phyloP scores from a whole-genome alignment of 2,888 invertebrate genomes.

The Nephrotoma guestfalica region DNA sequence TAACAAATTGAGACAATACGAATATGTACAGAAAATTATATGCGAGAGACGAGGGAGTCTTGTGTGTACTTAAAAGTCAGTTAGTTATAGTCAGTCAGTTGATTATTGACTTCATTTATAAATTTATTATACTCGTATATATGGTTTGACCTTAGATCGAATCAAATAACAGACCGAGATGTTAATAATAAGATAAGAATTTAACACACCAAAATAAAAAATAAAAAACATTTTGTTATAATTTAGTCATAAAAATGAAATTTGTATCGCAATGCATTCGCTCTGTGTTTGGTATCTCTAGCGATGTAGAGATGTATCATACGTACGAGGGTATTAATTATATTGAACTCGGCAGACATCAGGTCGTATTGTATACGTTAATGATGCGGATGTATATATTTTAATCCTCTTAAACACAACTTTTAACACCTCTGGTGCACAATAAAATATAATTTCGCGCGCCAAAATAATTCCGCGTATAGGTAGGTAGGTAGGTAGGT shows the following conservation, averaged over 20 bases:
- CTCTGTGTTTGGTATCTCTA: neutral
- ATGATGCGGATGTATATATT: neutral
- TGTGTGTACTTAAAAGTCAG: neutral
- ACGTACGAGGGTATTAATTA: neutral
- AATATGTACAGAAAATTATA: neutral
- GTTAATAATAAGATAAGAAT: neutral
- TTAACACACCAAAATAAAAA: neutral
- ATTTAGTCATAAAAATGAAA: neutral
- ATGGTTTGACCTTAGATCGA: neutral
- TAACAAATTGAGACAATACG: neutral
- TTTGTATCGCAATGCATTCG: neutral
- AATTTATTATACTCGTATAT: neutral
- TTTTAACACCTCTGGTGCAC: neutral
- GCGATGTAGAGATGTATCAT: neutral
- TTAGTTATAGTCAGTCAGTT: neutral
- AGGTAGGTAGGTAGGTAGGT: no score
- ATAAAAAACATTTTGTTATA: neutral
- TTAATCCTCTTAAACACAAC: neutral
- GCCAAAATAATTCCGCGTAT: neutral
- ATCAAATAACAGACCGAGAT: neutral
- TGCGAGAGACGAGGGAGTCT: neutral
- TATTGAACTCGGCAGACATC: neutral
- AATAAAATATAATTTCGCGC: neutral
- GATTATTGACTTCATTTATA: neutral
- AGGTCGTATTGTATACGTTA: neutral